Base-by-base conservation (phyloP, 2,888 invertebrate species). In the Allolobophora icterica region DNA sequence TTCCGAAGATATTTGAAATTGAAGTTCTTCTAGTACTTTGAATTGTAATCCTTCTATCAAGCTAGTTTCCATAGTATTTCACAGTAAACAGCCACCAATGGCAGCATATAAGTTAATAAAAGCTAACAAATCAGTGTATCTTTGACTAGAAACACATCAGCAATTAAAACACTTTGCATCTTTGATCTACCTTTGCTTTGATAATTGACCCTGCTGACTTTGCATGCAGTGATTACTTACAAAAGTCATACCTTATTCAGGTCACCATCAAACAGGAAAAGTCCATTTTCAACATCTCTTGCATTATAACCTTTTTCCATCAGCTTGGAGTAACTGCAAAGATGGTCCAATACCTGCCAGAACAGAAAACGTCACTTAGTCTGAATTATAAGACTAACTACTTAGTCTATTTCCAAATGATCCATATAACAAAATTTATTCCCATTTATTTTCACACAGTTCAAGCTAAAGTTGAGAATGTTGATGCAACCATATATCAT, bases 311-410 rank as follows among this genome's bases (percentile, higher is more conserved):
- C 87, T 38, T 87, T 87, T 34, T 87, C 87, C 35, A 38, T 35
- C 38, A 87, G 38, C 11, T 87, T 87, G 38, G 87, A 87, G 87
- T n/a, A 87, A 87, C 35, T 19, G 35, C 87, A 87, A 21, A 87
- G 87, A 87, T 87, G 87, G 35, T 87, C 87, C 35, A 87, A 38
- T 19, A 87, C 87, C 87, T 87, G 38, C 38, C 11, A 87, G 6
- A 87, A 87, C 35, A 87, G 38, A 87, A 34, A 83, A 34, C 2
- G n/a, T 71, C n/a, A 71, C n/a, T n/a, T n/a, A 71, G 71, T 71
- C 71, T 71, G n/a, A 71, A 71, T 71, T n/a, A 71, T 52, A 21
- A n/a, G n/a, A 71, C n/a, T 8, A 71, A 71, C 8, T n/a, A n/a
- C n/a, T 71, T n/a, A 71, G 0, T 71, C 13, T 21, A 52, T 30